phyloP scores from a whole-genome alignment of 2,888 invertebrate genomes.

The Scaptomyza tumidula region DNA sequence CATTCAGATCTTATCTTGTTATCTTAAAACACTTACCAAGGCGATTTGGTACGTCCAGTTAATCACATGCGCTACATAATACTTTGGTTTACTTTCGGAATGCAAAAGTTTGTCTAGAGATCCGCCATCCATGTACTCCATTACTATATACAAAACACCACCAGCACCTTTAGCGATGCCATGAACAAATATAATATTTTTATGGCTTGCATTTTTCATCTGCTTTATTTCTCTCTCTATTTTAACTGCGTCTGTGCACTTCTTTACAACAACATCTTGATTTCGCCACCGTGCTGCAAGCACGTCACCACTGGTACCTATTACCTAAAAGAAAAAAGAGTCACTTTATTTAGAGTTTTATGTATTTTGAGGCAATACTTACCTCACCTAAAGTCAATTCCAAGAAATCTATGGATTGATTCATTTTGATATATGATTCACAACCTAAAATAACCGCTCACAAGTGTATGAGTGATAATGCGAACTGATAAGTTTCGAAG shows the following conservation, averaged over 20 bases:
- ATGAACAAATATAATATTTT: slow-evolving; percentile 51
- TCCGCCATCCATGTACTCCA: slow-evolving; percentile 57
- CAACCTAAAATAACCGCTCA: too few species aligned
- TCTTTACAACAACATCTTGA: slow-evolving; percentile 38
- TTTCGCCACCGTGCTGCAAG: slow-evolving; percentile 8
- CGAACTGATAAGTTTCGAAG: neutral
- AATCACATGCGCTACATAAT: slow-evolving; percentile 32
- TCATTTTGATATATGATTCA: slow-evolving; percentile 6
- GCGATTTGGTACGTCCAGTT: slow-evolving; percentile 52
- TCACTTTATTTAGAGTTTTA: neutral
- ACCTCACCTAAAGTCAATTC: slow-evolving; percentile 16
- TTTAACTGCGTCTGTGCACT: accelerated
- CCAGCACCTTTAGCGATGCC: slow-evolving; percentile 18
- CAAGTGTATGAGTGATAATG: neutral
- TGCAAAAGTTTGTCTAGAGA: slow-evolving; percentile 35
- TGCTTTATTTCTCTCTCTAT: slow-evolving; percentile 23
- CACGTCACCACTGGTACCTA: slow-evolving; percentile 18
- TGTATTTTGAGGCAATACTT: neutral
- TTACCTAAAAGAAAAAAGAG: neutral
- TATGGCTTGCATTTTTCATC: slow-evolving; percentile 34
- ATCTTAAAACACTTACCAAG: slow-evolving; percentile 22
- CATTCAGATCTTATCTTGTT: neutral
- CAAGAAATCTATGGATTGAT: slow-evolving; percentile 19
- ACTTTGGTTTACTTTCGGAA: neutral
- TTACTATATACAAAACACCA: slow-evolving; percentile 13